Conservation (phyloP, 2,113 vertebrate genomes). For the Formicarius rufipectus region DNA sequence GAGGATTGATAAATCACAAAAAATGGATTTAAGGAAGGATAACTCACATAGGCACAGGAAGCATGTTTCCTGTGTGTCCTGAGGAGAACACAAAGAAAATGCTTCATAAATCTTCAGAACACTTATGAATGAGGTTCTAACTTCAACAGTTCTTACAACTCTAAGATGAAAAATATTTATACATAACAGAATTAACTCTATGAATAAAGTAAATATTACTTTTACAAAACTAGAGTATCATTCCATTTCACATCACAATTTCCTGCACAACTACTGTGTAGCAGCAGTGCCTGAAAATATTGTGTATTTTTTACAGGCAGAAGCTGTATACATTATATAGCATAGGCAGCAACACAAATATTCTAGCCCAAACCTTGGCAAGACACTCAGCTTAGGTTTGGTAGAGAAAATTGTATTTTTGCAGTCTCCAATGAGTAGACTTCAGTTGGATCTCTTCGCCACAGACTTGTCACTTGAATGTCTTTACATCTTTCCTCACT, state of each 20-base stretch:
- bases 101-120: not conserved
- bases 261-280: not conserved
- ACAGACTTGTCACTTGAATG: not conserved
- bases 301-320: not conserved
- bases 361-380: not conserved
- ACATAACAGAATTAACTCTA: not conserved
- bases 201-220: conserved; percentile 6
- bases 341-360: not conserved
- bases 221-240: not conserved
- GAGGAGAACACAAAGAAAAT: not conserved
- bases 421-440: not conserved
- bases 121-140: not conserved
- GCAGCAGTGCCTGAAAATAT: not conserved
- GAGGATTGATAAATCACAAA: conserved; percentile 56
- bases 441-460: not conserved
- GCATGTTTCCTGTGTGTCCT: not conserved
- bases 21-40: conserved; percentile 1
- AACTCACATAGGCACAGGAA: not conserved
- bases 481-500: conserved; percentile 1
- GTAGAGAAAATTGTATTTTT: not conserved
- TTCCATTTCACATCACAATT: not conserved
- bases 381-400: not conserved
- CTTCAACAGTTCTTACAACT: not conserved
- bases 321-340: not conserved
- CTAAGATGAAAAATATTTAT: not conserved